Evolutionary conservation across 37 sponge, comb jelly and placozoan species (phyloP).

Genomic region (Trichoplax adhaerens): DNA sequence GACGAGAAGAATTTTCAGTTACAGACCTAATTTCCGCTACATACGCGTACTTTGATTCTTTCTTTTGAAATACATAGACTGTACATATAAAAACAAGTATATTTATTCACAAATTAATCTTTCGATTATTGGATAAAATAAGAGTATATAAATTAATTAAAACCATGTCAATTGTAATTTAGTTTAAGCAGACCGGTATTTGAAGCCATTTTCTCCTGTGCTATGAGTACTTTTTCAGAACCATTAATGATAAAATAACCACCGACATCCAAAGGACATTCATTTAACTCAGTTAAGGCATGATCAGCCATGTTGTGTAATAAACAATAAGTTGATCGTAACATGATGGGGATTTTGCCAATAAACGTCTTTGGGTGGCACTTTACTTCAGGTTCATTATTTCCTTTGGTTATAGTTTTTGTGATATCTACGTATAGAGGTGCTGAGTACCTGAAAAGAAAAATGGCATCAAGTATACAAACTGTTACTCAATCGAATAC

Average conservation of each 20-base stretch:
- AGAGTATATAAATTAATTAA: too few relatives aligned
- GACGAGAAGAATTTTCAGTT: constrained; percentile 98
- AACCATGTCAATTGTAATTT: too few relatives aligned
- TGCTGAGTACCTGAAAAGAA: constrained; percentile 49
- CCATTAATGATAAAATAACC: constrained; percentile 99
- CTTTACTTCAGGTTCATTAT: constrained; percentile 40
- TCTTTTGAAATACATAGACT: constrained; percentile 94
- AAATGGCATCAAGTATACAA: too few relatives aligned
- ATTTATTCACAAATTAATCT: too few relatives aligned
- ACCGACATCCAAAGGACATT: constrained; percentile 98
- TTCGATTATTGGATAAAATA: too few relatives aligned
- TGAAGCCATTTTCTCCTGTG: constrained; percentile 99
- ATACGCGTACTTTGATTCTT: constrained; percentile 95
- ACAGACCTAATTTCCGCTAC: constrained; percentile 95
- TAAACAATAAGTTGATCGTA: constrained; percentile 91
- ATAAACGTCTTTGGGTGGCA: constrained; percentile 77
- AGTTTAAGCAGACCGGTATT: constrained; percentile 18
- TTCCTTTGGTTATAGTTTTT: constrained; percentile 63
- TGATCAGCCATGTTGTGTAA: constrained; percentile 83
- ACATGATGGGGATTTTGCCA: constrained; percentile 99
- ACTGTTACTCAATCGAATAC: too few relatives aligned
- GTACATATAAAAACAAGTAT: not conserved
- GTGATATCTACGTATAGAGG: constrained; percentile 95
- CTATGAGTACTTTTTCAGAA: constrained; percentile 96
- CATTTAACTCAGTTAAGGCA: constrained; percentile 94